phyloP scores from a whole-genome alignment of 2,113 vertebrate genomes.

The Myiopsitta monachus region DNA sequence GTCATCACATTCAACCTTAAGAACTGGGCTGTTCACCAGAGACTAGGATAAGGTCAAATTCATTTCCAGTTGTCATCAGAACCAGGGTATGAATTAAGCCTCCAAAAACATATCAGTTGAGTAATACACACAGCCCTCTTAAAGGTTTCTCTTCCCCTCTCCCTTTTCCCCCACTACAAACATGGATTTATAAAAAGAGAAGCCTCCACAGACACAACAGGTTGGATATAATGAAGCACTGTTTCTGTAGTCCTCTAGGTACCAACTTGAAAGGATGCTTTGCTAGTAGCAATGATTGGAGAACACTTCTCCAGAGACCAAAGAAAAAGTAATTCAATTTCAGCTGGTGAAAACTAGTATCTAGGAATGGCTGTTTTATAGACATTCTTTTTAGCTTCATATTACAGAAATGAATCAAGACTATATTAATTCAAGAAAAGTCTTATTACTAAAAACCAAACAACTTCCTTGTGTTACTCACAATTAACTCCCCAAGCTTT shows the following conservation, averaged over 20 bases:
- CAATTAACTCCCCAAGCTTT: slow-evolving; percentile 24
- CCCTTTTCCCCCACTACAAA: neutral
- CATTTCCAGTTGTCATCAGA: slow-evolving; percentile 51
- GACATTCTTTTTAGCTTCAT: slow-evolving; percentile 52
- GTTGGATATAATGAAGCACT: slow-evolving; percentile 56
- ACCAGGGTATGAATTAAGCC: slow-evolving; percentile 55
- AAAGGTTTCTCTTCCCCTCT: neutral
- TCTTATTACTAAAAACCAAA: slow-evolving; percentile 37
- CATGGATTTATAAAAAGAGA: slow-evolving; percentile 32
- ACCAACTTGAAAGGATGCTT: slow-evolving; percentile 46
- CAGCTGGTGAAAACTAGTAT: slow-evolving; percentile 45
- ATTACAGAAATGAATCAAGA: slow-evolving; percentile 61
- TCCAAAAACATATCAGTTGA: slow-evolving; percentile 10
- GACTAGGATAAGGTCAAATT: slow-evolving; percentile 48
- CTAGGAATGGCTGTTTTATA: slow-evolving; percentile 49
- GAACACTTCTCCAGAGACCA: slow-evolving; percentile 52
- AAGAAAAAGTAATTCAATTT: slow-evolving; percentile 67
- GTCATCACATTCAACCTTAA: neutral
- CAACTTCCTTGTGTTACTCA: slow-evolving; percentile 25
- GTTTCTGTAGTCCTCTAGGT: slow-evolving; percentile 58
- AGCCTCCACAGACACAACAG: slow-evolving; percentile 40
- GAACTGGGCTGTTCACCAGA: neutral
- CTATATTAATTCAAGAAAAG: slow-evolving; percentile 56
- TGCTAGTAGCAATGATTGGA: slow-evolving; percentile 27
- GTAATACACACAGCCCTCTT: neutral